These are phyloP conservation scores for Incurvaria masculella DNA, from an alignment of 2,888 invertebrate species.

Conservation along the genomic window DNA sequence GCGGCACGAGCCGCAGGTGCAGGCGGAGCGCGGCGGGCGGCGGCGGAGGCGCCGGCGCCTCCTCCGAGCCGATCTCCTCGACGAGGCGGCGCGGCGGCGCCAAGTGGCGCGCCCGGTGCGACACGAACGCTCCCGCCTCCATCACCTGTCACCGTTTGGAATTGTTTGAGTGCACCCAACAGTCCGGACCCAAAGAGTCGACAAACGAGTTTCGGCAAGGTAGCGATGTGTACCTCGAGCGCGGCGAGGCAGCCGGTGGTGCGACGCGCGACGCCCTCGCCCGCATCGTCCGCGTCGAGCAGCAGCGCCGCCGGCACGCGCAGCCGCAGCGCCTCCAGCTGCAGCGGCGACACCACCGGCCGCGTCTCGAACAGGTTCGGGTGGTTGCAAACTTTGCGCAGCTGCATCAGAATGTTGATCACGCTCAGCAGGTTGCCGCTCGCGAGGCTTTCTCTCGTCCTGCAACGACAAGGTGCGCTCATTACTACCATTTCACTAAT, in stretches of 20 bases:
- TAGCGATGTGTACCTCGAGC: conserved; percentile 66
- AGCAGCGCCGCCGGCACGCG: conserved; percentile 71
- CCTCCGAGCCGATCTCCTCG: conserved; percentile 62
- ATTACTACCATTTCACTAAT: too few species aligned
- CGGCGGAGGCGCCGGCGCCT: conserved; percentile 59
- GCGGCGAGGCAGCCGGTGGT: conserved; percentile 72
- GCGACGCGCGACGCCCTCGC: conserved; percentile 67
- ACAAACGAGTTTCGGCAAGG: conserved; percentile 61
- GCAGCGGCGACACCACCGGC: conserved; percentile 92
- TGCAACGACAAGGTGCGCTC: conserved; percentile 47
- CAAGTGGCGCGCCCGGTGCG: conserved; percentile 74
- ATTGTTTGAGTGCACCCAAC: conserved; percentile 55
- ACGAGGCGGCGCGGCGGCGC: conserved; percentile 68
- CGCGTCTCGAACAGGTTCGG: conserved; percentile 97
- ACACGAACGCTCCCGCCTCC: conserved; percentile 75
- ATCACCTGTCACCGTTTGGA: conserved; percentile 68
- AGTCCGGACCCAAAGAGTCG: conserved; percentile 74
- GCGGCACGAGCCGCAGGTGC: conserved; percentile 45
- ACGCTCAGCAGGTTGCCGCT: conserved; percentile 93
- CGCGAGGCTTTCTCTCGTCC: conserved; percentile 90
- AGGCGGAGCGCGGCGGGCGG: conserved; percentile 62
- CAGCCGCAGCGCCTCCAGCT: conserved; percentile 72
- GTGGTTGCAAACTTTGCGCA: conserved; percentile 97
- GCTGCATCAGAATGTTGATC: conserved; percentile 95
- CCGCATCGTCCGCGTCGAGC: conserved; percentile 46